These are phyloP conservation scores for Palloptera scutellata DNA, from an alignment of 2,888 invertebrate species.

Conservation along the genomic window DNA sequence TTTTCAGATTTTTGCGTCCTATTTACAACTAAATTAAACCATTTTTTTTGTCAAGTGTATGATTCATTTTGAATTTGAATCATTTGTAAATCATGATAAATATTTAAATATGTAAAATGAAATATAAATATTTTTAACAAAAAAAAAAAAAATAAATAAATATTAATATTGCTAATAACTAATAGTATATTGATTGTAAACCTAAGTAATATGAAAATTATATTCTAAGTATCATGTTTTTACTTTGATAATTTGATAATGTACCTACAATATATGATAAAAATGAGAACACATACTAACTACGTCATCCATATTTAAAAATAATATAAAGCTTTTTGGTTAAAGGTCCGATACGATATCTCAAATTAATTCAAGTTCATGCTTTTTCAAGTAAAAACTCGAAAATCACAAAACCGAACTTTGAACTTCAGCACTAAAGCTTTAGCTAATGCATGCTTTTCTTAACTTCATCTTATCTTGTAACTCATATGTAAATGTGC, in stretches of 20 bases:
- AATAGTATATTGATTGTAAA: background rate
- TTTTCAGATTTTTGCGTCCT: background rate
- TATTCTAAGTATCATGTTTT: no score
- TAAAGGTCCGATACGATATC: no score
- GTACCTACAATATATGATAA: no score
- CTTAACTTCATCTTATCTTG: background rate
- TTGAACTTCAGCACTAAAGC: background rate
- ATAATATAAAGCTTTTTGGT: background rate
- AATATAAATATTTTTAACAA: no score
- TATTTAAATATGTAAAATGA: background rate
- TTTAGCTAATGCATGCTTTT: background rate
- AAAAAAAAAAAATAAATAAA: no score
- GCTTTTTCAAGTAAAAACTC: background rate
- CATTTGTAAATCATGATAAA: background rate
- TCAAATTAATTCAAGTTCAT: no score
- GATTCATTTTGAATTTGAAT: background rate
- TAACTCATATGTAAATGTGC: background rate
- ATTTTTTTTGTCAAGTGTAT: conserved; percentile 14
- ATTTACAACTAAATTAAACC: conserved; percentile 23
- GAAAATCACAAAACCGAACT: background rate
- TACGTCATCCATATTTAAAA: background rate
- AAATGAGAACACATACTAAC: conserved; percentile 5
- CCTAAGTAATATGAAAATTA: no score
- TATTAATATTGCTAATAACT: background rate
- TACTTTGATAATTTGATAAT: no score